Base-by-base conservation (phyloP, 2,797 vertebrate species). In the Tragopan temminckii region DNA sequence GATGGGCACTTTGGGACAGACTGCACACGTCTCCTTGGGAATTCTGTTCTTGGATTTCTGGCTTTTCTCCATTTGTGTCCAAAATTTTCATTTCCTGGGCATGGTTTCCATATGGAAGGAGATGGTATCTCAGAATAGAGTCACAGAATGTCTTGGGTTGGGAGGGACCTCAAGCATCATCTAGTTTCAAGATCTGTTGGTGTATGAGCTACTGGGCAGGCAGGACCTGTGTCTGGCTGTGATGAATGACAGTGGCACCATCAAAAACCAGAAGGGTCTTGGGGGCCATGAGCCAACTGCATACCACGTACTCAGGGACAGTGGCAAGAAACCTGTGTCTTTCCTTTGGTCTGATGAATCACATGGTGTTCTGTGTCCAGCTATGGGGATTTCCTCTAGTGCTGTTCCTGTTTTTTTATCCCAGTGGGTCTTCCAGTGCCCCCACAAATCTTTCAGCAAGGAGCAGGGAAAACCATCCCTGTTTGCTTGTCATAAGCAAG, bases 341-440 rank as follows among this genome's bases (percentile, higher is more conserved):
- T 70, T 35, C 50, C 9, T 17, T 58, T 55, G 46, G 11, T 52
- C 14, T 79, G 9, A 10, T 12, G 40, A 29, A 9, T 46, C 7
- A 6, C 27, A 23, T 50, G 16, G 48, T 33, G 24, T 29, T 24
- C 6, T 23, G 8, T 58, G 53, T 43, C 66, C 19, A 66, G 46
- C 0, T 0, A 6, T 0, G 1, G 12, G 17, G 35, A 8, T 78
- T 71, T 69, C 57, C 38, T 67, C 16, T 31, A 52, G n/a, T 45
- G 42, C 4, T 62, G 4, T 1, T 1, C 36, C 36, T 33, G 7
- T 46, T 52, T 35, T 7, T 63, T 61, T 38, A 52, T 59, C 36
- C 13, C 35, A 16, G n/a, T 19, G 27, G 23, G 42, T 68, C 42
- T 63, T 62, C 7, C 61, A 33, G 18, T 43, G 38, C 29, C 48